A percentile compares a stretch with the other conserved stretches of the same genome.
Conservation (phyloP, 2,113 vertebrate species). For the Delphinus delphis region DNA sequence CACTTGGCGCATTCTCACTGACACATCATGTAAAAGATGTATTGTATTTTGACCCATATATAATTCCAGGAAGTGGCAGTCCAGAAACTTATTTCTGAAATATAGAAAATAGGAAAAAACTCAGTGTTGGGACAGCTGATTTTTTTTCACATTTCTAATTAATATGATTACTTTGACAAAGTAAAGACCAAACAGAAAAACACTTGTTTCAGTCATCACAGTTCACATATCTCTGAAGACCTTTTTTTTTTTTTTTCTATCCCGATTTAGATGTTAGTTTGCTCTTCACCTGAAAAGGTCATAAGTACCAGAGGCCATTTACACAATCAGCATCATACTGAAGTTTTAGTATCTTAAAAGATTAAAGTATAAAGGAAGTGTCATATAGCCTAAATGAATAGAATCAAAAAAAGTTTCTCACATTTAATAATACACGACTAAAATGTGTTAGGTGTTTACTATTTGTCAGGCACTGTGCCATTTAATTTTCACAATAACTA, state of each 20-base stretch:
- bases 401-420: not conserved
- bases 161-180: not conserved
- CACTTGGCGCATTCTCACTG: not conserved
- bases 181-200: not conserved
- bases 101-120: not conserved
- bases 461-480: not conserved
- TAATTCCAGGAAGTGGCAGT: not conserved
- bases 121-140: not conserved
- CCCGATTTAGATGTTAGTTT: not conserved
- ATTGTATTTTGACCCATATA: not conserved
- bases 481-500: not conserved
- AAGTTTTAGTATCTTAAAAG: not conserved
- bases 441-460: not conserved
- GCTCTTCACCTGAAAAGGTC: not conserved
- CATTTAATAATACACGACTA: not conserved
- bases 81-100: not conserved
- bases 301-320: not conserved
- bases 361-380: not conserved
- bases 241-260: not conserved
- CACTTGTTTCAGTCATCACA: not conserved
- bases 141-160: constrained; percentile 23
- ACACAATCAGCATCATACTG: not conserved
- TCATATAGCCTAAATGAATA: not conserved
- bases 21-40: not conserved
- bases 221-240: not conserved